Percentiles rank a stretch among this genome's conserved stretches.
phyloP scores from a whole-genome alignment of 1,140 invertebrate species.

The Heliconius congener region DNA sequence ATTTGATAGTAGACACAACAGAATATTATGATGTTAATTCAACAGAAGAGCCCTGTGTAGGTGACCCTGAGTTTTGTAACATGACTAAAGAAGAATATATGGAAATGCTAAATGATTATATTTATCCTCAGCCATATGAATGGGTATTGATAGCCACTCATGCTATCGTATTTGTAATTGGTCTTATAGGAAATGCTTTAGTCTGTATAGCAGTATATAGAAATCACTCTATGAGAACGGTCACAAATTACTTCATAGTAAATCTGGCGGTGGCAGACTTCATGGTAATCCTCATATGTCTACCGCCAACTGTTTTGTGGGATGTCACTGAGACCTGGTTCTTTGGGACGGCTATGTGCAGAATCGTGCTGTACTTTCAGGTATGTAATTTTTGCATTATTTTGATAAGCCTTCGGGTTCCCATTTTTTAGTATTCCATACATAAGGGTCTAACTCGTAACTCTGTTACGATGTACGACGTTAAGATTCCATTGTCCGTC shows the following conservation, averaged over 20 bases:
- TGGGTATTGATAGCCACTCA: conserved; percentile 88
- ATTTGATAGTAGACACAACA: conserved; percentile 36
- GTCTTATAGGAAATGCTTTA: conserved; percentile 92
- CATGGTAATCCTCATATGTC: conserved; percentile 93
- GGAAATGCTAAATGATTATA: conserved; percentile 83
- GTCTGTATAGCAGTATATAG: conserved; percentile 94
- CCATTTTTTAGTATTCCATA: too few species aligned
- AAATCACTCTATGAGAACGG: conserved; percentile 92
- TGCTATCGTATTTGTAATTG: conserved; percentile 87
- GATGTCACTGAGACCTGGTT: conserved; percentile 96
- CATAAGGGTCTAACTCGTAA: too few species aligned
- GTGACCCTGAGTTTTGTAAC: conserved; percentile 69
- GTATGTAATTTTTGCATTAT: conserved; percentile 81
- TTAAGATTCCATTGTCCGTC: too few species aligned
- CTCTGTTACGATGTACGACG: too few species aligned
- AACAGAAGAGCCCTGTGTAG: conserved; percentile 60
- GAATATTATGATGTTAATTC: conserved; percentile 45
- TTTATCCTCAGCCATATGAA: conserved; percentile 83
- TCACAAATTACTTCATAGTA: conserved; percentile 96
- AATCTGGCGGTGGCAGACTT: conserved; percentile 96
- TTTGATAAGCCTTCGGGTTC: not conserved
- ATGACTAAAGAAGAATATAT: conserved; percentile 85
- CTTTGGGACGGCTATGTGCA: conserved; percentile 90
- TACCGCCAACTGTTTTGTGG: conserved; percentile 93
- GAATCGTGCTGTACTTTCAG: conserved; percentile 92